Conservation (phyloP, 2,113 vertebrate genomes). For the Syngnathoides biaculeatus region DNA sequence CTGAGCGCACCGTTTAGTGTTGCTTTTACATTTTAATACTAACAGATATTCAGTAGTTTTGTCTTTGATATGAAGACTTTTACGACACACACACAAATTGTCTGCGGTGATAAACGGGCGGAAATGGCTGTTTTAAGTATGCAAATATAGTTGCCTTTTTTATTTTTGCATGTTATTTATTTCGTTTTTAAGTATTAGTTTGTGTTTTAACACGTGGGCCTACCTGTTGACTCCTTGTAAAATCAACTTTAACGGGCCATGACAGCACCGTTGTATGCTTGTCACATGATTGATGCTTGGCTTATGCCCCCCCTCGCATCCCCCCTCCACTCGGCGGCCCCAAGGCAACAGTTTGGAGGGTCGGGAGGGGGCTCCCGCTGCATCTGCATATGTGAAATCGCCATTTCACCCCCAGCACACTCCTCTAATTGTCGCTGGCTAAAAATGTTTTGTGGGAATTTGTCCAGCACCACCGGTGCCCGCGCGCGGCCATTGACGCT, state of each 20-base stretch:
- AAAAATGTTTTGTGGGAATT: constrained; percentile 92
- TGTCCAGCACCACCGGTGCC: constrained; percentile 83
- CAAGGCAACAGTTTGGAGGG: constrained; percentile 58
- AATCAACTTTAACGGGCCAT: constrained; percentile 25
- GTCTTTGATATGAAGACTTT: too few species aligned
- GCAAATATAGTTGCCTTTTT: too few species aligned
- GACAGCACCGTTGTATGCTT: constrained; percentile 54
- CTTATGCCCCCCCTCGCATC: constrained; percentile 68
- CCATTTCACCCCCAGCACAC: constrained; percentile 91
- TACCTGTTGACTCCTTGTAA: not conserved
- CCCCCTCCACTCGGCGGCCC: constrained; percentile 66
- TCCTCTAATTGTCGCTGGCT: constrained; percentile 85
- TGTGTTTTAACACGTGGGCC: constrained; percentile 33
- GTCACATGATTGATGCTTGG: constrained; percentile 76
- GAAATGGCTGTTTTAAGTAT: too few species aligned
- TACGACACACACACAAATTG: not conserved
- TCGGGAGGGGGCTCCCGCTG: constrained; percentile 58
- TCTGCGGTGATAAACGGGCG: too few species aligned
- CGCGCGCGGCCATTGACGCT: constrained; percentile 73
- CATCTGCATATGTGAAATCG: constrained; percentile 82
- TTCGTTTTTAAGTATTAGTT: not conserved
- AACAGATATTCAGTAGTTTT: not conserved
- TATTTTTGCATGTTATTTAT: too few species aligned
- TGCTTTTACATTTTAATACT: not conserved
- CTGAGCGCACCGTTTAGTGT: not conserved